Percentiles rank a stretch among this genome's conserved stretches.
Evolutionary conservation across 2,888 invertebrate genomes (phyloP).

Genomic region (Rhorus exstirpatorius): DNA sequence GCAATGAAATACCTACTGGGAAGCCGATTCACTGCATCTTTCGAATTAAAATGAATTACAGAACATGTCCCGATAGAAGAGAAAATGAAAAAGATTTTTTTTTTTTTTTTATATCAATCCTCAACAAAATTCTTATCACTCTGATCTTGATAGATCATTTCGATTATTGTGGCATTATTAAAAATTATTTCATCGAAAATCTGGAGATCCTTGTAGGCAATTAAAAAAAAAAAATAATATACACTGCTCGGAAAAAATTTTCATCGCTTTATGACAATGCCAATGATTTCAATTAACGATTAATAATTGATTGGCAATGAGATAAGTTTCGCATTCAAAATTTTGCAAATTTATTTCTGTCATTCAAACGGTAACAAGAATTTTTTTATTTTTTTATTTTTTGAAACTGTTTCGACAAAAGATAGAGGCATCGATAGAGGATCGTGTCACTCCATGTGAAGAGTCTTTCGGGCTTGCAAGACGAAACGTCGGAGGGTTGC

Average conservation of each 20-base stretch:
- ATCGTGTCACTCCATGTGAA: slow-evolving; percentile 7
- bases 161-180: too few species aligned
- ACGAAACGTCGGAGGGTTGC: slow-evolving; percentile 78
- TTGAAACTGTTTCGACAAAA: too few species aligned
- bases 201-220: too few species aligned
- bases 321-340: neutral
- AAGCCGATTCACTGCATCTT: neutral
- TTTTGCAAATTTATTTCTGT: neutral
- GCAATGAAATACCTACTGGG: neutral
- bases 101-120: too few species aligned
- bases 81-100: neutral
- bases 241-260: neutral
- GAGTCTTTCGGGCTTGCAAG: slow-evolving; percentile 73
- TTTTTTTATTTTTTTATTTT: slow-evolving; percentile 2
- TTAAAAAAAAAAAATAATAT: too few species aligned
- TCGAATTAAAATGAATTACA: neutral
- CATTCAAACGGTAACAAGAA: neutral
- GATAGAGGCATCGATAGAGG: neutral
- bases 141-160: too few species aligned
- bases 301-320: neutral
- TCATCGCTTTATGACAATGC: too few species aligned
- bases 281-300: too few species aligned
- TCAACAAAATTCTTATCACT: neutral
- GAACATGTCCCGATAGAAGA: neutral
- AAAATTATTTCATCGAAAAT: too few species aligned